phyloP scores from a whole-genome alignment of 2,113 vertebrate genomes.

The Lanius collurio region DNA sequence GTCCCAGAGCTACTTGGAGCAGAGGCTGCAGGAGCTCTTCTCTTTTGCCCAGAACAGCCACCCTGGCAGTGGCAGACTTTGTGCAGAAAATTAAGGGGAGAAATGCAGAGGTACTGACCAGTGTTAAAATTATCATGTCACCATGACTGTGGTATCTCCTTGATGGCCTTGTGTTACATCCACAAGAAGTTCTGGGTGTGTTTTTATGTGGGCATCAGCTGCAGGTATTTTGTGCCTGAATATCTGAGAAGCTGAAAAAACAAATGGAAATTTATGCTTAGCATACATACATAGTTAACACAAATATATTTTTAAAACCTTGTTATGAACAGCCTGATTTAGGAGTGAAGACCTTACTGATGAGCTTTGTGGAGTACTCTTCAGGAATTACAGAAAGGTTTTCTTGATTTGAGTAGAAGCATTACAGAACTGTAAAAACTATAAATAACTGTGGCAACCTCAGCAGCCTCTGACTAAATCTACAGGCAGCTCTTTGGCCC shows the following conservation, averaged over 20 bases:
- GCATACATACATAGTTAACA: background rate
- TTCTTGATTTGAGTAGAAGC: background rate
- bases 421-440: background rate
- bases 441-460: background rate
- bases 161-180: too few species aligned
- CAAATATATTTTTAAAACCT: background rate
- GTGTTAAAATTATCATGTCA: background rate
- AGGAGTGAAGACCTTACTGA: background rate
- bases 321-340: background rate
- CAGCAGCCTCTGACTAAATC: background rate
- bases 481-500: background rate
- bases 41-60: background rate
- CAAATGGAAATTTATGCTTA: background rate
- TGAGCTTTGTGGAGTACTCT: background rate
- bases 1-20: fast-evolving
- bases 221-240: background rate
- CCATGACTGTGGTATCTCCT: fast-evolving
- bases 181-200: background rate
- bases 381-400: background rate
- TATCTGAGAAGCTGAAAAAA: background rate
- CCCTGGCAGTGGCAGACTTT: background rate
- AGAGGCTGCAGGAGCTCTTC: background rate
- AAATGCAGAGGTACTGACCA: background rate
- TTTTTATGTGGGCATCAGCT: background rate
- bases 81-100: background rate